Base-by-base conservation (phyloP, 2,797 vertebrate species). In the Silurus aristotelis region DNA sequence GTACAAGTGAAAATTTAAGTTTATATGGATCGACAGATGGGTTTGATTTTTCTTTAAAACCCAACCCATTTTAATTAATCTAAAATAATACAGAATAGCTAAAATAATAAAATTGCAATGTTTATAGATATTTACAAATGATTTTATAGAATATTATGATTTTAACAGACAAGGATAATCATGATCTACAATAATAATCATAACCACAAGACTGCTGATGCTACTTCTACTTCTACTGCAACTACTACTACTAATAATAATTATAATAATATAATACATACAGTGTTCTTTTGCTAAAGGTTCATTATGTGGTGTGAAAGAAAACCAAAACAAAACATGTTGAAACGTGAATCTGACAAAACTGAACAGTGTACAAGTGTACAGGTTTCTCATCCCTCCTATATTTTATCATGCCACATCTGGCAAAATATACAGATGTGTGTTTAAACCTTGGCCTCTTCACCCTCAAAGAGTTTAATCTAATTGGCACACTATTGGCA, bases 391-490 rank as follows among this genome's bases (percentile, higher is more conserved):
- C 66, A 58, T 64, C 43, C 48, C 66, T 87, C 82, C 66, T 63
- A 75, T 48, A 55, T 85, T 85, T 76, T 71, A 86, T 61, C 70
- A 31, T 79, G 58, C 71, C 80, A 87, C 79, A 87, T 87, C 86
- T 86, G 83, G 84, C 70, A 87, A 86, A 86, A 82, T 66, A 87
- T 80, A 78, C 25, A 71, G 10, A 20, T 85, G 76, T 77, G 48
- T 77, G 63, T 86, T 82, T 76, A 67, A 66, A 61, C 78, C 14
- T 1, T 48, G 48, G 61, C 61, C 61, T 46, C 61, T 52, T 64
- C 43, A 48, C 6, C 7, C 61, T 80, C 7, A 25, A 43, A 15
- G 61, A 80, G 38, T 85, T 85, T 72, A 85, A 64, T 52, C 19
- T 67, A 85, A 80, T 38, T 61, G 6, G 66, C 58, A 72, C 3